A percentile compares a stretch with the other conserved stretches of the same genome.
These are phyloP conservation scores for Trachurus trachurus DNA, from an alignment of 2,797 vertebrate genomes.

Conservation along the genomic window DNA sequence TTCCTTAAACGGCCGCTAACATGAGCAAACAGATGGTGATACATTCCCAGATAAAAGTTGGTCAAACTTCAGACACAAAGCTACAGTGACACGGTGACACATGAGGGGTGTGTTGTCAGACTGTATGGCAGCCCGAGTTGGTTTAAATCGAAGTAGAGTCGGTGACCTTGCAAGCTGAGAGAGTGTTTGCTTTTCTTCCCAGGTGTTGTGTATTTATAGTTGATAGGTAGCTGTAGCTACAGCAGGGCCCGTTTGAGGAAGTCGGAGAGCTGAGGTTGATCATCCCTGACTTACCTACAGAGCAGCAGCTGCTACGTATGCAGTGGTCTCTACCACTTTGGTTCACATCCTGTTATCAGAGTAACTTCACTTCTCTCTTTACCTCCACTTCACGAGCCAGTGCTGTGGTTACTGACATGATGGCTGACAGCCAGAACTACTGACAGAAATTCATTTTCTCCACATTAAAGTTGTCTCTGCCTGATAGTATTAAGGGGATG, in stretches of 20 bases:
- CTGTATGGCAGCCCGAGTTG: neutral
- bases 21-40: conserved; percentile 35
- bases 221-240: neutral
- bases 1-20: conserved; percentile 34
- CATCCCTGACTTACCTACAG: conserved; percentile 28
- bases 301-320: conserved; percentile 21
- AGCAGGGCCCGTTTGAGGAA: conserved; percentile 63
- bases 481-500: neutral
- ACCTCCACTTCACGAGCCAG: neutral
- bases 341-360: conserved; percentile 13
- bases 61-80: conserved; percentile 42
- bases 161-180: conserved; percentile 10
- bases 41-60: conserved; percentile 65
- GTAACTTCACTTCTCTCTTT: neutral
- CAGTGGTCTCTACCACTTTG: neutral
- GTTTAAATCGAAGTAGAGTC: neutral
- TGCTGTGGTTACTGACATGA: neutral
- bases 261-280: conserved; percentile 25
- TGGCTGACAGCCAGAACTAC: neutral
- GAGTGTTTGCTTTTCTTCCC: neutral
- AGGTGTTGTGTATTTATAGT: neutral
- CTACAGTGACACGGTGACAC: neutral
- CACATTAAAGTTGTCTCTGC: conserved; percentile 10
- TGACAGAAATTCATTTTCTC: neutral
- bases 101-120: neutral